Percentiles rank a stretch among this genome's conserved stretches.
Conservation (phyloP, 1,140 invertebrate genomes). For the Calliphora vicina region DNA sequence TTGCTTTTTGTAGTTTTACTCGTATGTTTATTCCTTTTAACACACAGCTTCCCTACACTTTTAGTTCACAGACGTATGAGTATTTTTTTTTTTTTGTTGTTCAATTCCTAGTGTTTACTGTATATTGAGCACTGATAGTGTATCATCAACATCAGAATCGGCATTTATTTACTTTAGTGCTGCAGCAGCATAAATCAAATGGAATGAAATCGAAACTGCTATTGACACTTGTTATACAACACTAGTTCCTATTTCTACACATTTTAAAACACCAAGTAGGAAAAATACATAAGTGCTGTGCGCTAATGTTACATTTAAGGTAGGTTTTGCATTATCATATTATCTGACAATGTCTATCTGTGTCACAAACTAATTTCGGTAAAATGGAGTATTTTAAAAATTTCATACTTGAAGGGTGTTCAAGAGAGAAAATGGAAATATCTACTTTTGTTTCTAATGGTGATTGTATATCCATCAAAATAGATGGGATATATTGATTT, state of each 20-base stretch:
- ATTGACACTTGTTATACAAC: constrained; percentile 25
- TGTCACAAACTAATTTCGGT: no score
- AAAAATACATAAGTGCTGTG: no score
- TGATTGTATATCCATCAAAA: no score
- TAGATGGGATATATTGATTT: no score
- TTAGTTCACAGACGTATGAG: not conserved
- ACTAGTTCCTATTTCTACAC: not conserved
- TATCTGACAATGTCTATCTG: no score
- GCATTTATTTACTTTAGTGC: constrained; percentile 22
- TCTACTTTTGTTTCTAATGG: no score
- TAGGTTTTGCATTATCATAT: no score
- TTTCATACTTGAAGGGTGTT: no score
- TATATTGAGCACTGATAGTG: not conserved
- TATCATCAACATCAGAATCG: not conserved
- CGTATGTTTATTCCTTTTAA: not conserved
- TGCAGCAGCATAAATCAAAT: constrained; percentile 29
- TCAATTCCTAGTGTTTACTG: not conserved
- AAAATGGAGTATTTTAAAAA: no score
- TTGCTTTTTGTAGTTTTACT: constrained; percentile 6
- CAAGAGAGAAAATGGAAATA: no score
- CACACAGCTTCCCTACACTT: not conserved
- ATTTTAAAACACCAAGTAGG: not conserved
- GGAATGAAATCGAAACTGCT: constrained; percentile 29
- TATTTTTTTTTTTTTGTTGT: not conserved
- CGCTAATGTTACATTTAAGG: no score